A percentile compares a stretch with the other conserved stretches of the same genome.
Conservation (phyloP, 2,797 vertebrate species). For the Parauchenoglanis punctatus region DNA sequence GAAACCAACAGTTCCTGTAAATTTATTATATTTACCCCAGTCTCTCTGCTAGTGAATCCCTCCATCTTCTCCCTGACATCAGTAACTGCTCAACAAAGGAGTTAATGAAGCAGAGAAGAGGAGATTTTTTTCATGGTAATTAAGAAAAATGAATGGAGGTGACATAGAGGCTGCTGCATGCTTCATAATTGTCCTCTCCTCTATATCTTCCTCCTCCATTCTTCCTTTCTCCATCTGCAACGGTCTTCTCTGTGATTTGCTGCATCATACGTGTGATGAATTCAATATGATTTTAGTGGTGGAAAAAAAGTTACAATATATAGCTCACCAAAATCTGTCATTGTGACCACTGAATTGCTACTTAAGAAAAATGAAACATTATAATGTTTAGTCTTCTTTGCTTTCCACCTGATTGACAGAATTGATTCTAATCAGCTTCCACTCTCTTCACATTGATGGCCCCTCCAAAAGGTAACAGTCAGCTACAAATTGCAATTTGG, state of each 20-base stretch:
- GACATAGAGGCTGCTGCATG: constrained; percentile 71
- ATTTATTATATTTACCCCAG: constrained; percentile 61
- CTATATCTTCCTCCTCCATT: constrained; percentile 53
- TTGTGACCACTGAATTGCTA: constrained; percentile 9
- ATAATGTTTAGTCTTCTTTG: constrained; percentile 1
- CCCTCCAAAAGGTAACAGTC: constrained; percentile 32
- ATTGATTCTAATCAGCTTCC: constrained; percentile 34
- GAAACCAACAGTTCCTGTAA: constrained; percentile 39
- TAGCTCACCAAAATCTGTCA: not conserved
- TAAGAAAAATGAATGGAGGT: constrained; percentile 80
- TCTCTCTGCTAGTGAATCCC: constrained; percentile 67
- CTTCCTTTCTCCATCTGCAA: constrained; percentile 44
- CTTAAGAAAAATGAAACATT: constrained; percentile 28
- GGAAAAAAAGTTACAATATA: not conserved
- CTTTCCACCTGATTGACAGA: constrained; percentile 16
- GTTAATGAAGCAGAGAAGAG: constrained; percentile 77
- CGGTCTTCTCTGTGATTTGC: constrained; percentile 17
- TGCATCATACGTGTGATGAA: constrained; percentile 50
- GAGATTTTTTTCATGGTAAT: constrained; percentile 76
- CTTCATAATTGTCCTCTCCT: constrained; percentile 73
- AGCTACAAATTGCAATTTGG: constrained; percentile 34
- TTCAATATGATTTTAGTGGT: constrained; percentile 25
- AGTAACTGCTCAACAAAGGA: constrained; percentile 78
- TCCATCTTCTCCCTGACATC: constrained; percentile 76
- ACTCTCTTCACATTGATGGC: constrained; percentile 16